Evolutionary conservation across 2,113 vertebrate species (phyloP), one percentile per base, ranked within the genome.

Genomic region (Ceratotherium simum): DNA sequence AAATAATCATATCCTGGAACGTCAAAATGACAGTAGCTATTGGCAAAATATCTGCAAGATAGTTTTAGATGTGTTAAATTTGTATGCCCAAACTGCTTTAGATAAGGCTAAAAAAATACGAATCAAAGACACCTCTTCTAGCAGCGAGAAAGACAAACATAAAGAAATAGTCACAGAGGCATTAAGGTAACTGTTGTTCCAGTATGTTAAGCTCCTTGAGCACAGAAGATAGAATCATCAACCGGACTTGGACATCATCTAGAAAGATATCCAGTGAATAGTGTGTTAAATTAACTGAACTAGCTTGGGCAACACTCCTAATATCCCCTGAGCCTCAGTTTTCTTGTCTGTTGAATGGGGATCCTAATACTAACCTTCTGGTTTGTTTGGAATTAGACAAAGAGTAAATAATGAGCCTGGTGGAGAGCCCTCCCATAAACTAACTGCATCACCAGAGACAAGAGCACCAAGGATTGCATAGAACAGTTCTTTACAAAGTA

Each of bases 381-480:
- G 18, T 62, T 75, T 54, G 8, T 75, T 75, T 76, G 51, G 18
- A 13, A 39, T 67, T 80, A 75, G 42, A 86, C 11, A 82, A 95
- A 42, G 8, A 60, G 6, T 51, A 21, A 27, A 25, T 12, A 83
- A 14, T 25, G 12, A 82, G 8, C 17, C 29, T 67, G 72, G 11
- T 0, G 5, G 36, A 65, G 12, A 67, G 23, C 7, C 25, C 31
- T 73, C 17, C 33, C 48, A 5, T n/a, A 69, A 62, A 29, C 51
- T 51, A 31, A 72, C 0, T 20, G 21, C 13, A 58, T 11, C 46
- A 4, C 1, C 0, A 18, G 11, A 1, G 23, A 67, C 6, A 62
- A 29, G 36, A 79, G 20, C 39, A 60, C 21, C 20, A 25, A 7
- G 20, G 29, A 42, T 33, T 29, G 20, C n/a, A 13, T 10, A 64